These are phyloP conservation scores for Pedionomus torquatus DNA, from an alignment of 2,113 vertebrate species.

Conservation along the genomic window DNA sequence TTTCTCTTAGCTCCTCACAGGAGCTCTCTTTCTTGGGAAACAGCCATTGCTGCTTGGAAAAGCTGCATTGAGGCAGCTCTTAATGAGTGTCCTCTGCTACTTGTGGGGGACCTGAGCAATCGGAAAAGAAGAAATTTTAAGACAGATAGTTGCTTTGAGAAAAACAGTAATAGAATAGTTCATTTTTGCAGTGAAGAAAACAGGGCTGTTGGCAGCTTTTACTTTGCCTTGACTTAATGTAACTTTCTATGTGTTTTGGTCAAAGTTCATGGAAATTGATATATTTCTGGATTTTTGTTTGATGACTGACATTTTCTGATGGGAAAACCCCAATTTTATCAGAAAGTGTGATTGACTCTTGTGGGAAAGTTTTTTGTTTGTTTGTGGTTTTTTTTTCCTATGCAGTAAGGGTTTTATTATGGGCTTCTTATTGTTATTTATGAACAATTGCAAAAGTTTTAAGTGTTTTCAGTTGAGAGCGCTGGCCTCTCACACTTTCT, in stretches of 20 bases:
- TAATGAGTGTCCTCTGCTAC: neutral
- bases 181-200: neutral
- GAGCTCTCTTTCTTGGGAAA: neutral
- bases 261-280: neutral
- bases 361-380: no score
- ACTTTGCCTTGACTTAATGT: neutral
- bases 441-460: neutral
- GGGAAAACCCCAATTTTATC: neutral
- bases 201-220: neutral
- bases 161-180: neutral
- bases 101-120: neutral
- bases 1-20: neutral
- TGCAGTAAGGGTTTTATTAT: neutral
- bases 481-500: neutral
- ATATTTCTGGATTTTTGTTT: neutral
- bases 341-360: neutral
- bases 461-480: neutral
- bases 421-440: constrained; percentile 15
- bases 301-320: neutral
- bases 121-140: neutral
- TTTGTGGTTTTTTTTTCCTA: neutral
- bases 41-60: neutral
- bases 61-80: neutral
- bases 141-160: neutral
- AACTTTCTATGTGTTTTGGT: neutral